Base-by-base conservation (phyloP, 2,797 vertebrate species). In the Chiloscyllium punctatum region DNA sequence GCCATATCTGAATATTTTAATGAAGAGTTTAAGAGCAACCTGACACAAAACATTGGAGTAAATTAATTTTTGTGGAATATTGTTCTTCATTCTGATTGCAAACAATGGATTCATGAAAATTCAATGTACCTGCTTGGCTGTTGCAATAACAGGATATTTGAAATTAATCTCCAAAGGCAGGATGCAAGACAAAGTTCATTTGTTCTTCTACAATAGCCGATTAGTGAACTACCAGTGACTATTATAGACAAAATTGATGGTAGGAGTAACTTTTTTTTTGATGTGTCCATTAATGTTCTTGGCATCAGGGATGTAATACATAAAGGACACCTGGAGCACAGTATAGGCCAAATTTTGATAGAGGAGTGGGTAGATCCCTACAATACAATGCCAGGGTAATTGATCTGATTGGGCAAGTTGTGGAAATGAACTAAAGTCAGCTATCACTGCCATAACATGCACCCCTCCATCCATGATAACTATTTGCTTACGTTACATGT, bases 261-360 rank as follows among this genome's bases (percentile, higher is more conserved):
- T 53, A 33, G 30, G 27, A 18, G 48, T 18, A 2, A 6, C 42
- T 95, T 95, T 77, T 53, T 92, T 74, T 37, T 74, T 21, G 13
- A 37, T 71, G 42, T 95, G 48, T n/a, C 57, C 23, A 95, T 95
- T 77, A 71, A 95, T 95, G 71, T 25, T 71, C 5, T 53, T 95
- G 30, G 72, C 94, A n/a, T 74, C 94, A 72, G 69, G 71, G 30
- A 71, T 53, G 51, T 94, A 94, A 27, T 27, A 95, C 71, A 53
- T 48, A 92, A 4, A 77, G 71, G 48, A 95, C 6, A 77, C 48
- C 25, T 57, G 66, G 66, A 72, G 23, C 15, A 25, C 68, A 94
- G 48, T 51, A 42, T 37, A 94, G 92, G 94, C 94, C 53, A 71
- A 94, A 77, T 2, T 77, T 77, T n/a, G 51, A 27, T 53, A n/a